Evolutionary conservation across 2,888 invertebrate genomes (phyloP).

Genomic region (Brachypalpus laphriformis): DNA sequence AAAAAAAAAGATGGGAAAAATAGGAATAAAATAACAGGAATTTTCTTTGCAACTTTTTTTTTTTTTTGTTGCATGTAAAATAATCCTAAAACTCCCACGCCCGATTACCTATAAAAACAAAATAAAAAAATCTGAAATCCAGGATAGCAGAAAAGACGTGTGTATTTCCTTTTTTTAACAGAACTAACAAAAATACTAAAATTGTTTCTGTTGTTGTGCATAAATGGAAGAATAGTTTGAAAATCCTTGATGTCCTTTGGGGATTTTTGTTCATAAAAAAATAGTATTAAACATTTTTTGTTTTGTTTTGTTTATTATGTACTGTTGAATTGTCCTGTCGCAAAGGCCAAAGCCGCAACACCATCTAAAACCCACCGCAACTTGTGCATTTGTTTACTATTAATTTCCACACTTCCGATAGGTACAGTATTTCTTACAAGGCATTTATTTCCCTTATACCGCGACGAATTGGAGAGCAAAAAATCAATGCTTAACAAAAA

Average conservation of each 20-base stretch:
- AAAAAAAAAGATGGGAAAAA: conserved; percentile 51
- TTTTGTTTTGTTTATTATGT: not conserved
- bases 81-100: conserved; percentile 15
- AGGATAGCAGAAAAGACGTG: conserved; percentile 12
- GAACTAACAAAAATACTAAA: conserved; percentile 15
- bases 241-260: conserved; percentile 9
- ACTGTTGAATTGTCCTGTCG: conserved; percentile 8
- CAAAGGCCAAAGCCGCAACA: not conserved
- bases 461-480: too few relatives aligned
- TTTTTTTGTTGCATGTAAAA: conserved; percentile 23
- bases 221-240: conserved; percentile 2
- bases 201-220: conserved; percentile 21
- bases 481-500: too few relatives aligned
- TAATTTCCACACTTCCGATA: not conserved
- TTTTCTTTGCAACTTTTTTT: conserved; percentile 29
- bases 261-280: conserved; percentile 1
- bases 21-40: conserved; percentile 38
- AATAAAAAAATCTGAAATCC: conserved; percentile 20
- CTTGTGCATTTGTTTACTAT: not conserved
- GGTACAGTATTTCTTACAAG: not conserved
- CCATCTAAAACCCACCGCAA: not conserved
- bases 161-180: not conserved
- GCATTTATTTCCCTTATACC: too few relatives aligned
- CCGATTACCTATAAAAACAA: not conserved
- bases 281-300: not conserved